phyloP scores from a whole-genome alignment of 2,888 invertebrate species.

The Lamellibrachia satsuma region DNA sequence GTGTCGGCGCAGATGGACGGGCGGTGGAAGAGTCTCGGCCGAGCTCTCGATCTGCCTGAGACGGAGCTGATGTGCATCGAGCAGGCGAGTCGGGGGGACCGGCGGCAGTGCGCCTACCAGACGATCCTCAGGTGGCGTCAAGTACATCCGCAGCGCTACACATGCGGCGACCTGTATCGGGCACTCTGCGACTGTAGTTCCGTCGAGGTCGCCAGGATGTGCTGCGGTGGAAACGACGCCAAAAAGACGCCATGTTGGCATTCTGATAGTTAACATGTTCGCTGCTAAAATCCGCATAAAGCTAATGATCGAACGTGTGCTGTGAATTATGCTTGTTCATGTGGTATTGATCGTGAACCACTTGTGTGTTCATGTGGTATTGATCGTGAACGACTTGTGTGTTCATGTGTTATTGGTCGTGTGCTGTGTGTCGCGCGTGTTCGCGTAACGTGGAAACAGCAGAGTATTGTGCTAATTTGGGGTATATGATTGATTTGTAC shows the following conservation, averaged over 20 bases:
- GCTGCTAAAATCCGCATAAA: not conserved
- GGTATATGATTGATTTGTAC: not conserved
- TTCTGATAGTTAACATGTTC: not conserved
- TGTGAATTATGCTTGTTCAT: not conserved
- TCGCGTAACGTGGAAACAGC: not conserved
- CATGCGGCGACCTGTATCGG: not conserved
- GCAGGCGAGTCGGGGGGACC: not conserved
- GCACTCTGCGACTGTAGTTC: constrained; percentile 3
- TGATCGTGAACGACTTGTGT: not conserved
- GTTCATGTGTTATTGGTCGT: not conserved
- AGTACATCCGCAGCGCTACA: not conserved
- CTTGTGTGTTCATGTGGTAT: not conserved
- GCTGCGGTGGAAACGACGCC: constrained; percentile 5
- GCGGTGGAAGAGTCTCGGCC: not conserved
- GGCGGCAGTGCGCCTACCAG: constrained; percentile 1
- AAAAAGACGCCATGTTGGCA: not conserved
- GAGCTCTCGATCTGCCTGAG: constrained; percentile 1
- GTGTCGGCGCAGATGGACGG: not conserved
- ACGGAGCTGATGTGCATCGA: constrained; percentile 5
- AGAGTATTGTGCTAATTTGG: not conserved
- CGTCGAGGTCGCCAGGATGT: not conserved
- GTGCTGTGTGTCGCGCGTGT: not conserved
- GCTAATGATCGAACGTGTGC: not conserved
- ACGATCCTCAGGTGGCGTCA: not conserved
- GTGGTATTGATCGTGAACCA: not conserved